Evolutionary conservation across 2,888 invertebrate species (phyloP).

Genomic region (Endomychus coccineus): DNA sequence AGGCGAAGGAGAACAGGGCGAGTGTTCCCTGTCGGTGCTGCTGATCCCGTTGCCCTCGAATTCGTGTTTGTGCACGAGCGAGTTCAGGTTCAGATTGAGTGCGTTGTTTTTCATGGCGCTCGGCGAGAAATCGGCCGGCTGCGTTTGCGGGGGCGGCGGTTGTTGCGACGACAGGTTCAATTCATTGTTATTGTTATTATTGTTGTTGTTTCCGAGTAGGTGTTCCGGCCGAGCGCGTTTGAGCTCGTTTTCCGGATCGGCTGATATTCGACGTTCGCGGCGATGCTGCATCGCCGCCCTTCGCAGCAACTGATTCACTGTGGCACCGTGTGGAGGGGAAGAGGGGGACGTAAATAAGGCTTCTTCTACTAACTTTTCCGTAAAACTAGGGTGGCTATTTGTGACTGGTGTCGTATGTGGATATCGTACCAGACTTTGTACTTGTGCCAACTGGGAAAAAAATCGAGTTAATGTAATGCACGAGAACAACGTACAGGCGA

Average conservation of each 20-base stretch:
- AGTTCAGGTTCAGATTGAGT: slow-evolving; percentile 33
- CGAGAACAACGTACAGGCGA: slow-evolving; percentile 2
- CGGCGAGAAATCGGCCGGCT: slow-evolving; percentile 52
- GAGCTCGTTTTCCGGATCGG: slow-evolving; percentile 58
- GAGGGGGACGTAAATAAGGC: slow-evolving; percentile 51
- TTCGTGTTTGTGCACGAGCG: slow-evolving; percentile 12
- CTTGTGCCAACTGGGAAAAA: slow-evolving; percentile 53
- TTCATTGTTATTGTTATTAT: slow-evolving; percentile 44
- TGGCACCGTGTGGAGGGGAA: slow-evolving; percentile 47
- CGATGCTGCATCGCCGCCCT: slow-evolving; percentile 40
- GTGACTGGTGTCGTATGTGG: slow-evolving; percentile 43
- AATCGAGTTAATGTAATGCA: slow-evolving; percentile 1
- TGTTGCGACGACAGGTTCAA: slow-evolving; percentile 34
- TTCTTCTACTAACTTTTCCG: slow-evolving; percentile 48
- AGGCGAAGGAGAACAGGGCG: slow-evolving; percentile 51
- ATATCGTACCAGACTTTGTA: slow-evolving; percentile 57
- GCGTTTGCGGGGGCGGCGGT: slow-evolving; percentile 44
- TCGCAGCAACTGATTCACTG: slow-evolving; percentile 61
- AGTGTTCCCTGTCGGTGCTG: slow-evolving; percentile 47
- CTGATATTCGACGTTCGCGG: slow-evolving; percentile 55
- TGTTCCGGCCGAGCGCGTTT: slow-evolving; percentile 49
- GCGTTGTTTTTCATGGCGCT: slow-evolving; percentile 53
- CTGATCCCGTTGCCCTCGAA: slow-evolving; percentile 40
- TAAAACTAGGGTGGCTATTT: slow-evolving; percentile 41
- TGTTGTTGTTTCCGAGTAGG: slow-evolving; percentile 41